Conservation (phyloP, 2,113 vertebrate genomes). For the Myrmophylax atrothorax region DNA sequence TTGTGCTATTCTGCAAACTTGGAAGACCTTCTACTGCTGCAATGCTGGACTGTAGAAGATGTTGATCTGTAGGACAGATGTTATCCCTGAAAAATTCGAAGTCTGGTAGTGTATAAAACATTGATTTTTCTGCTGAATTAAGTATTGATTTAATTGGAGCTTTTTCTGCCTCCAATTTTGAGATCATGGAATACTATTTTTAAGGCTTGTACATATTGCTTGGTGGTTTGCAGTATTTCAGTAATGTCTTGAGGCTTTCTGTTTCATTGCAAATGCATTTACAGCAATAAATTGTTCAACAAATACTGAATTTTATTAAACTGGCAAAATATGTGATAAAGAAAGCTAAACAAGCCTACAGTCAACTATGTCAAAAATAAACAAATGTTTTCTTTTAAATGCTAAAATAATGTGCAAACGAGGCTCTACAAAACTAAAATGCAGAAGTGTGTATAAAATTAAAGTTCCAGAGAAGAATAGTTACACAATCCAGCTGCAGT, state of each 20-base stretch:
- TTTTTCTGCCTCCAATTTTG: slow-evolving; percentile 35
- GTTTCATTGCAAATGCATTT: slow-evolving; percentile 43
- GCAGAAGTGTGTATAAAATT: neutral
- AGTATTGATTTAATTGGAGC: slow-evolving; percentile 43
- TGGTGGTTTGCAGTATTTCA: slow-evolving; percentile 35
- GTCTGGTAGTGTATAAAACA: slow-evolving; percentile 3
- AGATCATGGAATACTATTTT: slow-evolving; percentile 11
- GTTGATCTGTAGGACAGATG: slow-evolving; percentile 46
- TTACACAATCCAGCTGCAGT: slow-evolving; percentile 3
- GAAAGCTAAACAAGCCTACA: slow-evolving; percentile 11
- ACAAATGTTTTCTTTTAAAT: slow-evolving; percentile 48
- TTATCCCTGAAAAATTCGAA: neutral
- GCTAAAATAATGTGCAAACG: slow-evolving; percentile 1
- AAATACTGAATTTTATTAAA: slow-evolving; percentile 62
- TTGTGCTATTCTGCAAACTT: slow-evolving; percentile 8
- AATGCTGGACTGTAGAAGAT: neutral
- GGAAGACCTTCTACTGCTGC: slow-evolving; percentile 23
- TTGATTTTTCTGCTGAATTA: slow-evolving; percentile 16
- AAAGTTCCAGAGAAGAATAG: neutral
- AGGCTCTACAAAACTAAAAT: neutral
- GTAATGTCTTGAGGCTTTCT: slow-evolving; percentile 53
- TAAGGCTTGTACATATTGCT: slow-evolving; percentile 22
- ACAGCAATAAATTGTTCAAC: slow-evolving; percentile 47
- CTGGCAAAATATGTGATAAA: slow-evolving; percentile 50
- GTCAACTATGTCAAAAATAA: slow-evolving; percentile 36